phyloP scores from a whole-genome alignment of 1,140 invertebrate species.

The Druon quercuslanigerum region DNA sequence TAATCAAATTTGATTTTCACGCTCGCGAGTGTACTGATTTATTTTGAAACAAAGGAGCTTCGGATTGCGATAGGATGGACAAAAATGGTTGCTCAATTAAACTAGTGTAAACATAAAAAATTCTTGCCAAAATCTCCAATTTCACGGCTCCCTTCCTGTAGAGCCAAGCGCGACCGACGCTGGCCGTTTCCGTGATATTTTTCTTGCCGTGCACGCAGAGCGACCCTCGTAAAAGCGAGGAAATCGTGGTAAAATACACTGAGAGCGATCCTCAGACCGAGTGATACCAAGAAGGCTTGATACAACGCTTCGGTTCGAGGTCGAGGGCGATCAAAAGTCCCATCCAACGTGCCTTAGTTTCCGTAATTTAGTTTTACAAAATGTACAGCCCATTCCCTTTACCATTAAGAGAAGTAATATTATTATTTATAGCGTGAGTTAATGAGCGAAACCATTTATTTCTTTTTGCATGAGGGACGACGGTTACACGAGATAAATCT shows the following conservation, averaged over 20 bases:
- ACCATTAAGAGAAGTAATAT: conserved; percentile 42
- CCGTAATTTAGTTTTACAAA: conserved; percentile 41
- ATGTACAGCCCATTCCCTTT: conserved; percentile 46
- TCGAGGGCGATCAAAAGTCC: conserved; percentile 9
- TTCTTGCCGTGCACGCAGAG: conserved; percentile 48
- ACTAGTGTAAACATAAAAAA: conserved; percentile 38
- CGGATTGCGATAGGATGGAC: neutral
- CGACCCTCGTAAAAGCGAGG: conserved; percentile 39
- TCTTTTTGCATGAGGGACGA: conserved; percentile 46
- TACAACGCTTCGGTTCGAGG: conserved; percentile 3
- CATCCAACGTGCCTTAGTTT: conserved; percentile 8
- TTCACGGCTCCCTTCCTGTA: conserved; percentile 52
- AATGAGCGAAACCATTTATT: conserved; percentile 57
- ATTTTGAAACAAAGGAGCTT: neutral
- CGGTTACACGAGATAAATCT: conserved; percentile 57
- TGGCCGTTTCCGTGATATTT: conserved; percentile 50
- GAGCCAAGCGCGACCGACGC: conserved; percentile 50
- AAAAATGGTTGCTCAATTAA: conserved; percentile 46
- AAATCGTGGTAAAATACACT: conserved; percentile 45
- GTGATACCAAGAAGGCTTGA: conserved; percentile 11
- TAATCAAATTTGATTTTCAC: neutral
- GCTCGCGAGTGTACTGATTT: neutral
- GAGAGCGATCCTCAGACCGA: conserved; percentile 11
- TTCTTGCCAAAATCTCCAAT: conserved; percentile 49
- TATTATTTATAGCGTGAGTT: conserved; percentile 59